These are phyloP conservation scores for Drosophila ambigua DNA, from an alignment of 1,140 invertebrate species.

Conservation along the genomic window DNA sequence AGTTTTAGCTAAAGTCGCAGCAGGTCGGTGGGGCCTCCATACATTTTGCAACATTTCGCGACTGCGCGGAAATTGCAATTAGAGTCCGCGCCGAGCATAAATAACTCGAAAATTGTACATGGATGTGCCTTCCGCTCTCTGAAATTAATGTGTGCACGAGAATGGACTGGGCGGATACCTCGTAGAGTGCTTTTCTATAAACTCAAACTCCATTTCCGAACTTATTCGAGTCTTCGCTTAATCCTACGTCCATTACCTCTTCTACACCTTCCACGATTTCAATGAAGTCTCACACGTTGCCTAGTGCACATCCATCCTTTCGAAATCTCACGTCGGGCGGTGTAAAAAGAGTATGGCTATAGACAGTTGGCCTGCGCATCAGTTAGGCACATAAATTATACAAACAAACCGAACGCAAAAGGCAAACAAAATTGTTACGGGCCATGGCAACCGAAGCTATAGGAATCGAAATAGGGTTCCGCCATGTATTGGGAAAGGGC, in stretches of 20 bases:
- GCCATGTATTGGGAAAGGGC: slow-evolving; percentile 27
- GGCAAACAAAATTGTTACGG: slow-evolving; percentile 64
- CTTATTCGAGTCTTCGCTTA: no score
- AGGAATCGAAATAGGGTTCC: slow-evolving; percentile 45
- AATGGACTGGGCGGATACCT: slow-evolving; percentile 24
- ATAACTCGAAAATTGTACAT: slow-evolving; percentile 64
- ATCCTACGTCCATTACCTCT: background rate
- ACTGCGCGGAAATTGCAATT: slow-evolving; percentile 79
- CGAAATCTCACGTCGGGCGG: slow-evolving; percentile 1
- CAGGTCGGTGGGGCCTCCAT: slow-evolving; percentile 26
- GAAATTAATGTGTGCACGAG: background rate
- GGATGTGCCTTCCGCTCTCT: slow-evolving; percentile 1
- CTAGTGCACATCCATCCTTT: slow-evolving; percentile 1
- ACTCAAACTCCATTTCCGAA: no score
- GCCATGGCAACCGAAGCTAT: slow-evolving; percentile 33
- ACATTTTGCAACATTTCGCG: slow-evolving; percentile 75
- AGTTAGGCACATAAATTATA: slow-evolving; percentile 72
- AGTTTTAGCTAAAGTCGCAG: slow-evolving; percentile 48
- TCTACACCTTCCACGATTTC: background rate
- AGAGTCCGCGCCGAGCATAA: slow-evolving; percentile 63
- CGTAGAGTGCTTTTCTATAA: background rate
- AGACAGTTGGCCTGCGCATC: slow-evolving; percentile 43
- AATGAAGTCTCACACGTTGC: background rate
- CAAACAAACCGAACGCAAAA: slow-evolving; percentile 61
- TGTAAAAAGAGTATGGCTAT: slow-evolving; percentile 12